Conservation (phyloP, 2,113 vertebrate species). For the Amblyopsis rosae region DNA sequence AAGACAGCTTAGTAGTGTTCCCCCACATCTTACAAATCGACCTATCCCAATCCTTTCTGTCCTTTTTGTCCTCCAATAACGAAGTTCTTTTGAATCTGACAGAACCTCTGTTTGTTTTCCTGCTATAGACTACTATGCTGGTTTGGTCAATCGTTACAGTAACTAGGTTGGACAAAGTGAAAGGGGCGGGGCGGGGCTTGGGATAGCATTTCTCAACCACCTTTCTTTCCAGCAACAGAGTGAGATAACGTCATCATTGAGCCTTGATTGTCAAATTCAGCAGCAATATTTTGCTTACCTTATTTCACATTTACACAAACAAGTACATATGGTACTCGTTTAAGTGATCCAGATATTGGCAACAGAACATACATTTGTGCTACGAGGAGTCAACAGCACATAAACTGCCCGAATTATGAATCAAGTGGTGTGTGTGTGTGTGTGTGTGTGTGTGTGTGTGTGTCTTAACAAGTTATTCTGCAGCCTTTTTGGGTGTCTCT, state of each 20-base stretch:
- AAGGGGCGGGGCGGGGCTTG: too few relatives aligned
- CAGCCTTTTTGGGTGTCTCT: constrained; percentile 50
- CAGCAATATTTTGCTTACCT: too few relatives aligned
- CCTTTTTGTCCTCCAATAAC: too few relatives aligned
- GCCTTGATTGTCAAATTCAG: not conserved
- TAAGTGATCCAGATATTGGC: constrained; percentile 23
- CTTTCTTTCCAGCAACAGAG: constrained; percentile 1
- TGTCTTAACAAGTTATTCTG: constrained; percentile 42
- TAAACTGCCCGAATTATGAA: constrained; percentile 17
- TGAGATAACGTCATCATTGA: constrained; percentile 9
- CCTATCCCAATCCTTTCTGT: too few relatives aligned
- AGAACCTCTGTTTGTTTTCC: too few relatives aligned
- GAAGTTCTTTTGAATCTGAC: too few relatives aligned
- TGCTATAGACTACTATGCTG: too few relatives aligned
- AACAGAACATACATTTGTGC: constrained; percentile 14
- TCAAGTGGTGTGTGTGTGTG: constrained; percentile 41
- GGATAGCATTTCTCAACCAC: not conserved
- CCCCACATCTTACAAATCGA: too few relatives aligned
- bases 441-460: constrained; percentile 53
- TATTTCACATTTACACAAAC: too few relatives aligned
- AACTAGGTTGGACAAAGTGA: too few relatives aligned
- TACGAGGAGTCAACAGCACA: constrained; percentile 2
- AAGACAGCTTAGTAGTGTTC: too few relatives aligned
- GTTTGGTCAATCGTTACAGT: too few relatives aligned
- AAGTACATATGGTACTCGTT: not conserved